Conservation (phyloP, 2,888 invertebrate genomes). For the Ashinkailepas kermadecensis region DNA sequence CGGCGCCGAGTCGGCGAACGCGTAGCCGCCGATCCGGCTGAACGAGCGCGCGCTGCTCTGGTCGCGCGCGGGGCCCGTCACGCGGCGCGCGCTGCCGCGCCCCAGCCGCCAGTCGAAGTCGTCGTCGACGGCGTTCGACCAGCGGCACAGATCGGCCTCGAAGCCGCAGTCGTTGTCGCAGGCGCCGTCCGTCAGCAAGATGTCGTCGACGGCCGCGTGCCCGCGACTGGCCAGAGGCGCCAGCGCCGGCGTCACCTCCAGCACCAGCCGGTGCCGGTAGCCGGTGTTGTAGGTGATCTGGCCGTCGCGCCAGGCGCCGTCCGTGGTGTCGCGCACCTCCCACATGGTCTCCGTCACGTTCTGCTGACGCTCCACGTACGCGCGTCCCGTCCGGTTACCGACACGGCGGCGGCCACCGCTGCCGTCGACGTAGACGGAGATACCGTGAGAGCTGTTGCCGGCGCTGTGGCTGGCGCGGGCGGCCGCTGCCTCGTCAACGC, state of each 20-base stretch:
- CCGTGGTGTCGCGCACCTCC: slow-evolving; percentile 32
- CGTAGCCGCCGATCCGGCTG: slow-evolving; percentile 39
- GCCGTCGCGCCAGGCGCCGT: slow-evolving; percentile 33
- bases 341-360: slow-evolving; percentile 31
- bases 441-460: no score
- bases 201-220: slow-evolving; percentile 42
- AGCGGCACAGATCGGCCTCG: slow-evolving; percentile 41
- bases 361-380: background rate
- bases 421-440: no score
- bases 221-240: slow-evolving; percentile 34
- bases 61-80: slow-evolving; percentile 40
- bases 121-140: slow-evolving; percentile 38
- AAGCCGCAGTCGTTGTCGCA: slow-evolving; percentile 40
- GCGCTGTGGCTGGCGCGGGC: no score
- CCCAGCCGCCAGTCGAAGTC: slow-evolving; percentile 41
- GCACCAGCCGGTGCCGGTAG: slow-evolving; percentile 32
- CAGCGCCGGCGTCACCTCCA: slow-evolving; percentile 32
- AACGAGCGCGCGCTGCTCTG: slow-evolving; percentile 36
- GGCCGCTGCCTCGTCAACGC: background rate
- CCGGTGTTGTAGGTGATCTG: slow-evolving; percentile 33
- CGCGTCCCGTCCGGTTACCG: background rate
- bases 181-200: slow-evolving; percentile 37
- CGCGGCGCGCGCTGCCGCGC: slow-evolving; percentile 35
- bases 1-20: slow-evolving; percentile 39
- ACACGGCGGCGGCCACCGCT: no score